Percentiles rank a stretch among this genome's conserved stretches.
phyloP scores from a whole-genome alignment of 2,113 vertebrate genomes.

The Malurus elegans region DNA sequence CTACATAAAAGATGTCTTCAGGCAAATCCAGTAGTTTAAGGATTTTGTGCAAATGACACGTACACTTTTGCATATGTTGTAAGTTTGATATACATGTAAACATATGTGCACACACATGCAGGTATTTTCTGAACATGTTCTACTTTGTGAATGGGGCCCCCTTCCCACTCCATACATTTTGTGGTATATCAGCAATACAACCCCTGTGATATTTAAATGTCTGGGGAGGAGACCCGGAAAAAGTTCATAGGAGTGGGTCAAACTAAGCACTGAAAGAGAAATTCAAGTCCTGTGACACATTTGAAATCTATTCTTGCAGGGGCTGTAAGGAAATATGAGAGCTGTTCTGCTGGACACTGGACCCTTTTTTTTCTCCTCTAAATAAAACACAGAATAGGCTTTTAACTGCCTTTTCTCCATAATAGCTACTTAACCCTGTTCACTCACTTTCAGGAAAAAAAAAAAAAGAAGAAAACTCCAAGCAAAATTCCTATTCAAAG shows the following conservation, averaged over 20 bases:
- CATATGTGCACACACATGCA: background rate
- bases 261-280: background rate
- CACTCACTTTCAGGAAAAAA: background rate
- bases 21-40: background rate
- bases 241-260: background rate
- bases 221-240: background rate
- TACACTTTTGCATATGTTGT: background rate
- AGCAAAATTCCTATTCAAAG: conserved; percentile 20
- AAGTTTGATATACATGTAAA: background rate
- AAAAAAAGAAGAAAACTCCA: background rate
- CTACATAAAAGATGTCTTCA: background rate
- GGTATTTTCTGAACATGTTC: background rate
- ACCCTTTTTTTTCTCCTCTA: background rate
- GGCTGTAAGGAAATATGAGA: conserved; percentile 24
- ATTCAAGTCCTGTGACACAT: background rate
- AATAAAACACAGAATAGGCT: conserved; percentile 1
- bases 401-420: background rate
- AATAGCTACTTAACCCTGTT: background rate
- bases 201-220: background rate
- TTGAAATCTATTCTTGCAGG: background rate
- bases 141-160: background rate
- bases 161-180: background rate
- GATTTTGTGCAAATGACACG: background rate
- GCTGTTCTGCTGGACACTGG: background rate
- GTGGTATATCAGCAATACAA: background rate